A percentile compares a stretch with the other conserved stretches of the same genome.
Conservation (phyloP, 2,797 vertebrate genomes). For the Danio aesculapii region DNA sequence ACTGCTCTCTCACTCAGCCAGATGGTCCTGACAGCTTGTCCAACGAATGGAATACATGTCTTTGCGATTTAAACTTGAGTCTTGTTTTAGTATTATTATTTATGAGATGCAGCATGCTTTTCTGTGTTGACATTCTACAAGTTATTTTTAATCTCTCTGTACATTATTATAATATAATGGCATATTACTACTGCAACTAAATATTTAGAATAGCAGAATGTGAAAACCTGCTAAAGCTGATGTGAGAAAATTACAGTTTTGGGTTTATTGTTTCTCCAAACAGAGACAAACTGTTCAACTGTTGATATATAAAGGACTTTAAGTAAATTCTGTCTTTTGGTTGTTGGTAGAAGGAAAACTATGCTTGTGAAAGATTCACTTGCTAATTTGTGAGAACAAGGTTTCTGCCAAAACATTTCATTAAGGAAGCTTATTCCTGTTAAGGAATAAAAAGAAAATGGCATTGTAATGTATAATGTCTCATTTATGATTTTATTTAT, state of each 20-base stretch:
- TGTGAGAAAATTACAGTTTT: conserved; percentile 62
- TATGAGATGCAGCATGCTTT: not conserved
- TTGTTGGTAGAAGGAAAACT: conserved; percentile 30
- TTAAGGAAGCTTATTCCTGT: too few relatives aligned
- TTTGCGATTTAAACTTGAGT: conserved; percentile 30
- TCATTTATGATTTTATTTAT: too few relatives aligned
- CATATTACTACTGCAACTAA: not conserved
- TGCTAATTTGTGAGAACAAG: conserved; percentile 1
- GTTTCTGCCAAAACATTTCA: conserved; percentile 4
- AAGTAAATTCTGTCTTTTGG: conserved; percentile 6
- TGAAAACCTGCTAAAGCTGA: conserved; percentile 37
- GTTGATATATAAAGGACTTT: not conserved
- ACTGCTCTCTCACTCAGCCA: conserved; percentile 54
- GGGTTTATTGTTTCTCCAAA: conserved; percentile 60
- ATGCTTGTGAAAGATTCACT: not conserved
- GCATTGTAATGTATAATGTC: too few relatives aligned
- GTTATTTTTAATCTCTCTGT: not conserved
- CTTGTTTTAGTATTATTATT: conserved; percentile 31
- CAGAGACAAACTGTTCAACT: conserved; percentile 50
- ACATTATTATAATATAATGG: conserved; percentile 5
- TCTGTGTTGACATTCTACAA: not conserved
- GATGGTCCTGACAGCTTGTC: conserved; percentile 69
- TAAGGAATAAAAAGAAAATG: too few relatives aligned
- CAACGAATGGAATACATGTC: conserved; percentile 43
- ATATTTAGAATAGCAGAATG: not conserved